phyloP scores from a whole-genome alignment of 2,888 invertebrate species.

The Oxytorus armatus region DNA sequence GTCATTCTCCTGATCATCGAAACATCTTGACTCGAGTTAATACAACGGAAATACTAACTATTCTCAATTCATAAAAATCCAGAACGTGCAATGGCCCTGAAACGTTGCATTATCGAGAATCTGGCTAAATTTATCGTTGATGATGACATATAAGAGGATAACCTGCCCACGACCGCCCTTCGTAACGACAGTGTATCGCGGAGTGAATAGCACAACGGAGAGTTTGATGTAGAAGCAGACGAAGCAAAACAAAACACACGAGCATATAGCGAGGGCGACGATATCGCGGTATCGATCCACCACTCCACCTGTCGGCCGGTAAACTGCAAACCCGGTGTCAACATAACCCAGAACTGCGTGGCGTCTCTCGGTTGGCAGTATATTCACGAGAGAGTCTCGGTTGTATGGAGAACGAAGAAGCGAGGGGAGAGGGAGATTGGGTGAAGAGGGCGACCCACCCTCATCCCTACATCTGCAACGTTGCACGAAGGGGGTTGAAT shows the following conservation, averaged over 20 bases:
- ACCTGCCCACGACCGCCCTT: not conserved
- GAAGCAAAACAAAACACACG: conserved; percentile 53
- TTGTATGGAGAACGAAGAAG: conserved; percentile 26
- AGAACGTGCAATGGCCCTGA: not conserved
- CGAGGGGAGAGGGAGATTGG: conserved; percentile 33
- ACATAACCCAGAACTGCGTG: conserved; percentile 74
- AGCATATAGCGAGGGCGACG: conserved; percentile 50
- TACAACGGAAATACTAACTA: not conserved
- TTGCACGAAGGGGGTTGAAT: conserved; percentile 37
- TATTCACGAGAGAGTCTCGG: conserved; percentile 68
- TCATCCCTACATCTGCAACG: conserved; percentile 2
- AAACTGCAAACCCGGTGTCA: conserved; percentile 75
- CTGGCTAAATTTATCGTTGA: not conserved
- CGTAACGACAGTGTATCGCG: conserved; percentile 8
- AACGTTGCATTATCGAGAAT: not conserved
- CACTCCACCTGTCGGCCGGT: conserved; percentile 69
- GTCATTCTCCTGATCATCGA: too few species aligned
- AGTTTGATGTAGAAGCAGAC: conserved; percentile 25
- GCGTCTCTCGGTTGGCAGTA: conserved; percentile 71
- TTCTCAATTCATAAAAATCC: not conserved
- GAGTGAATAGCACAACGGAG: conserved; percentile 10
- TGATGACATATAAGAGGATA: conserved; percentile 1
- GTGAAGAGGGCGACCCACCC: conserved; percentile 41
- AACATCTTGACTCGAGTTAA: not conserved
- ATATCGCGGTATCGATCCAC: conserved; percentile 75